phyloP scores from a whole-genome alignment of 2,113 vertebrate genomes.

The Limnothrissa miodon region DNA sequence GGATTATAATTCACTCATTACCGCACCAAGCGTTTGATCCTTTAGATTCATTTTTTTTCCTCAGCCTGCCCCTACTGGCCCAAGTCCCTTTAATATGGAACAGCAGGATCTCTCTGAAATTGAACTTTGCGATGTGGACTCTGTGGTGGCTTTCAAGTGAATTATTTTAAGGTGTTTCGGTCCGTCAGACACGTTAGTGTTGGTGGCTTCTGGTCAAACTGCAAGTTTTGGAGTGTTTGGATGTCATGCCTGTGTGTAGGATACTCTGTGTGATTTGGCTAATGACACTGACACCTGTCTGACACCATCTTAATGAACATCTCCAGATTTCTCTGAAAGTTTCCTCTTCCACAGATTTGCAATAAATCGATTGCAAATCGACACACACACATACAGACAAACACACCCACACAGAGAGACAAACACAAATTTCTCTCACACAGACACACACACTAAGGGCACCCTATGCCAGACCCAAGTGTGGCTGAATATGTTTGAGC shows the following conservation, averaged over 20 bases:
- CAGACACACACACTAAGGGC: neutral
- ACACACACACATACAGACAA: neutral
- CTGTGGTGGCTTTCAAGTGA: slow-evolving; percentile 10
- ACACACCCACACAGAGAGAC: neutral
- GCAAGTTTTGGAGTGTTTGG: neutral
- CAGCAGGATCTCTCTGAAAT: neutral
- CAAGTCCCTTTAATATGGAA: neutral
- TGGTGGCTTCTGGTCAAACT: neutral
- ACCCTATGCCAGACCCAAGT: neutral
- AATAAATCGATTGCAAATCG: neutral
- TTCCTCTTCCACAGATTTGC: neutral
- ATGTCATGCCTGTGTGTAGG: neutral
- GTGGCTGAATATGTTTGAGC: neutral
- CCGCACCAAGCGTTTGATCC: neutral
- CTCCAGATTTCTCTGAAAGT: neutral
- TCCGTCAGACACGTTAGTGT: neutral
- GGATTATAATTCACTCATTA: slow-evolving; percentile 5
- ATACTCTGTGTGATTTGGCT: neutral
- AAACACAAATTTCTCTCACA: too few species aligned
- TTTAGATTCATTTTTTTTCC: neutral
- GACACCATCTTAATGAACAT: neutral
- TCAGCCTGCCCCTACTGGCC: neutral
- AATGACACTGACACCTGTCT: neutral
- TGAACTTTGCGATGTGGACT: neutral
- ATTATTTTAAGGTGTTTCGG: neutral